Evolutionary conservation across 2,113 vertebrate species (phyloP), one percentile per base, ranked within the genome.

Genomic region (Beaufortia kweichowensis): DNA sequence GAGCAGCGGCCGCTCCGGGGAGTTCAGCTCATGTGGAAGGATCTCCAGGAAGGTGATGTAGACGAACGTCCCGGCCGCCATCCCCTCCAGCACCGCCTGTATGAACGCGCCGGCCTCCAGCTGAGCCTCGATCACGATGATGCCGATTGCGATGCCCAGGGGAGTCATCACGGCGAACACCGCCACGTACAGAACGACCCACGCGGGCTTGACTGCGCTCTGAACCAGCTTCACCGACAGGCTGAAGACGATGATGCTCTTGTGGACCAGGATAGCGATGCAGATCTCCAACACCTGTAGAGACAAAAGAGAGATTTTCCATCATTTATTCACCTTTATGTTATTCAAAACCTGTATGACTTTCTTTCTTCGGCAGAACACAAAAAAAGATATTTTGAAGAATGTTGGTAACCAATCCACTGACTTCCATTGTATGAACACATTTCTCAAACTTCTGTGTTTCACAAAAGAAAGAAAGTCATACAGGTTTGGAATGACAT

Each of bases 21-120:
- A 86, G 83, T 92, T 93, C 21, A 97, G 91, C 61, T 96, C 94
- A 4, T 92, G 92, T 0, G 95, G 95, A 33, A 97, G 88, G 84
- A 97, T 95, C 88, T 97, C 95, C 72, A 96, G 64, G 76, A 97
- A 97, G 81, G 95, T 96, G 87, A 97, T 94, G 77, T 95, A 96
- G 6, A 97, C 39, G 57, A 96, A 97, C 0, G 95, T 96, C 2
- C 95, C 95, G 0, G 94, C 92, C 0, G 95, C 91, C 28, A 96
- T 83, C 2, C 95, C 94, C 83, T 95, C 93, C 80, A 97, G 85
- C 43, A 95, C 12, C 1, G 90, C 91, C 87, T 94, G 95, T 23
- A 92, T 88, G n/a, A 96, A 83, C 0, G 86, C 84, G 0, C 88
- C 87, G 0, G 84, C 62, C 5, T 83, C 43, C 0, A 92, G 66